A percentile compares a stretch with the other conserved stretches of the same genome.
Conservation (phyloP, 2,888 invertebrate genomes). For the Parnassius orleans region DNA sequence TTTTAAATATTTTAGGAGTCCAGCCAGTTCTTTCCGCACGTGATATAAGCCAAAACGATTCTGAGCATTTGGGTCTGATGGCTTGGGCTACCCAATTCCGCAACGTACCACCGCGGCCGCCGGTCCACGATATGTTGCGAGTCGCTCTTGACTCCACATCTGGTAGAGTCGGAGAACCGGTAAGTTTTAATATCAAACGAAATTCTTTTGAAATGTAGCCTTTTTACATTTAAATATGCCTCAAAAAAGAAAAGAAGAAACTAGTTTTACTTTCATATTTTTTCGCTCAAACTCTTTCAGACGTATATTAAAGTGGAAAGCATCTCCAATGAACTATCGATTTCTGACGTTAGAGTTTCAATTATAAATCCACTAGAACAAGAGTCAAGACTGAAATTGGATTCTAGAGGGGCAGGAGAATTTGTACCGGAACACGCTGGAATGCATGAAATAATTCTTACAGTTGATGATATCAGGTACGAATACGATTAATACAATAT, state of each 20-base stretch:
- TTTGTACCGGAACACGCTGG: constrained; percentile 95
- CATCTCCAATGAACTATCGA: constrained; percentile 84
- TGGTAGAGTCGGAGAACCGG: constrained; percentile 92
- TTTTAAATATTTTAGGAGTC: constrained; percentile 79
- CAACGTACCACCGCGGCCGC: constrained; percentile 92
- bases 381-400: constrained; percentile 82
- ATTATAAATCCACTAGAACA: constrained; percentile 89
- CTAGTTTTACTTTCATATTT: no score
- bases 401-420: constrained; percentile 88
- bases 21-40: constrained; percentile 94
- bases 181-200: constrained; percentile 58
- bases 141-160: constrained; percentile 91
- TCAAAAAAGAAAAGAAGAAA: no score
- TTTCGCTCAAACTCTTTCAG: constrained; percentile 64
- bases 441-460: constrained; percentile 91
- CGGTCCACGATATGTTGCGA: constrained; percentile 89
- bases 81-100: constrained; percentile 96
- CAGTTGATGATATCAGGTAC: constrained; percentile 82
- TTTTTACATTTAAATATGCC: no score
- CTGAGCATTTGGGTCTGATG: constrained; percentile 98
- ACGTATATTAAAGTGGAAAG: constrained; percentile 89
- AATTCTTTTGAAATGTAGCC: neutral
- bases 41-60: constrained; percentile 96
- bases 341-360: constrained; percentile 87
- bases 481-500: neutral